Evolutionary conservation across 2,888 invertebrate species (phyloP), one percentile per base, ranked within the genome.

Genomic region (Linhomoeus sp.): DNA sequence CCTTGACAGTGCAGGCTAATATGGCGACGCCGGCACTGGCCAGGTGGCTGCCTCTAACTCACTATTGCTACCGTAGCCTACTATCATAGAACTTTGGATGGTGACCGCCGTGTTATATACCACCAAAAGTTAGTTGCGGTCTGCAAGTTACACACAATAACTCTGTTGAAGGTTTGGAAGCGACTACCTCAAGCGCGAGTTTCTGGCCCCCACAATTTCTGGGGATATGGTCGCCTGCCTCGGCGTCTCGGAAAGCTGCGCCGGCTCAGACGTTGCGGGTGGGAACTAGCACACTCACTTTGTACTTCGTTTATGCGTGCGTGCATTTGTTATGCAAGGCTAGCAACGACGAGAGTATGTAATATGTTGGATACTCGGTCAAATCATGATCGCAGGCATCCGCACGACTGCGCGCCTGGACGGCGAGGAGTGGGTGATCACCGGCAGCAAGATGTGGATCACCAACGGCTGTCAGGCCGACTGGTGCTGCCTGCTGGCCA

Each of bases 381-480:
- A n/a, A n/a, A n/a, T n/a, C n/a, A n/a, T n/a, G 63, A 73, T 73
- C 1, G 70, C 71, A 22, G 70, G 63, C 45, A 68, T 71, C 35
- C 53, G 66, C 53, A 75, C 74, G 1, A 66, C 53, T 37, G 74
- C 73, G 12, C 64, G 62, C 26, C 61, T 64, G 47, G 54, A 64
- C 36, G 69, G 67, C 15, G 66, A 64, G 49, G 70, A 70, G 52
- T 54, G 66, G n/a, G 60, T 74, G 17, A 73, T 74, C 38, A 73
- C 73, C 56, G 74, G 74, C 1, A 65, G 67, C 24, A 74, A 74
- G 56, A 71, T 72, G 72, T 74, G 73, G 73, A 74, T 69, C 40
- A 73, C 74, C 3, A 73, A 70, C 54, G 73, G 70, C 35, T 39
- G 45, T 24, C 71, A 74, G 56, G 73, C 73, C 0, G 74, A 74